Conservation (phyloP, 2,888 invertebrate species). For the Meloe dianella region DNA sequence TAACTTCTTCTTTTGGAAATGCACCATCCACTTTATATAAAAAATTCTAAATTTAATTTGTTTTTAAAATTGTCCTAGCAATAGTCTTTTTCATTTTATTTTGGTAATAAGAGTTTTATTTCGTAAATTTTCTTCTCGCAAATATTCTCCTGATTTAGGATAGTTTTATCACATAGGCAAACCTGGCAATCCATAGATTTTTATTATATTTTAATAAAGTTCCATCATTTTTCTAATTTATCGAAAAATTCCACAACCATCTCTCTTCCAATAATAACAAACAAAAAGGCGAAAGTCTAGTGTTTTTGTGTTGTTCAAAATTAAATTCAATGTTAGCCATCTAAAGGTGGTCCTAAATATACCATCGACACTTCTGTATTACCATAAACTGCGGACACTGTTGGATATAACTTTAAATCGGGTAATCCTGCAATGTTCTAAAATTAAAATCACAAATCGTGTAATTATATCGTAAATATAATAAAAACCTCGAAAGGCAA, state of each 20-base stretch:
- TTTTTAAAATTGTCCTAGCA: neutral
- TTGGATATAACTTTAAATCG: constrained; percentile 90
- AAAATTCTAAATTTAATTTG: neutral
- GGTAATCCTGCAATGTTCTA: constrained; percentile 75
- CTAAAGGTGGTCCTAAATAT: constrained; percentile 94
- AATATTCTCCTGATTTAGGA: constrained; percentile 17
- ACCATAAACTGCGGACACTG: constrained; percentile 97
- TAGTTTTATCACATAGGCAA: constrained; percentile 59
- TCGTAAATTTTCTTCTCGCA: constrained; percentile 16
- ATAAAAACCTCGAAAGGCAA: constrained; percentile 90
- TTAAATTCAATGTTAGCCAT: constrained; percentile 74
- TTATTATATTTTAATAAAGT: constrained; percentile 39
- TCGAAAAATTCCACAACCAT: constrained; percentile 25
- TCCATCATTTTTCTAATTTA: constrained; percentile 1
- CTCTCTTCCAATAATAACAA: constrained; percentile 4
- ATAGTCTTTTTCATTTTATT: neutral
- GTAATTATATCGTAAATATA: constrained; percentile 16
- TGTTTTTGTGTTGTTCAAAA: too few relatives aligned
- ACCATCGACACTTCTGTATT: constrained; percentile 99
- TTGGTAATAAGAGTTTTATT: constrained; percentile 6
- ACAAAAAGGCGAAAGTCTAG: too few relatives aligned
- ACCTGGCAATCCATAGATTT: constrained; percentile 55
- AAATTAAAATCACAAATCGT: constrained; percentile 30
- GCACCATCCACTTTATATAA: neutral
- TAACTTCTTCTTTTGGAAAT: too few relatives aligned